These are phyloP conservation scores for Amazona finschi DNA, from an alignment of 2,797 vertebrate species.

Conservation along the genomic window DNA sequence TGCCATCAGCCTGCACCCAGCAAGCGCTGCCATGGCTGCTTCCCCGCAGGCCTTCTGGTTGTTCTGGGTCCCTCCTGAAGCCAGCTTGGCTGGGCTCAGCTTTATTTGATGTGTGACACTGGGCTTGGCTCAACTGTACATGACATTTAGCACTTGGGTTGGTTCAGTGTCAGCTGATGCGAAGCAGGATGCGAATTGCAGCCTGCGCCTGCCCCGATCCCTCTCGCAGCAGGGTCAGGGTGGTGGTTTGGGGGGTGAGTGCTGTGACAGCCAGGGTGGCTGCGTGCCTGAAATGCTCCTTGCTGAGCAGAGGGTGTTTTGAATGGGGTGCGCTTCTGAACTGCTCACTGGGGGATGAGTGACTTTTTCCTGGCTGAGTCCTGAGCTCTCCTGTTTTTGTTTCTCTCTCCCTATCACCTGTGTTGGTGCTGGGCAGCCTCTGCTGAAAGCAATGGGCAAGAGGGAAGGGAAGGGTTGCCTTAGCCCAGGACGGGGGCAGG, in stretches of 20 bases:
- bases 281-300: background rate
- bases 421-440: background rate
- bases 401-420: background rate
- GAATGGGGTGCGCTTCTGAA: background rate
- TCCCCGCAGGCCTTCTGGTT: accelerated
- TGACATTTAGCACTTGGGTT: background rate
- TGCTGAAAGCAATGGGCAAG: background rate
- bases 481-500: background rate
- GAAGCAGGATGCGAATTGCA: accelerated
- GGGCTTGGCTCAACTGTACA: background rate
- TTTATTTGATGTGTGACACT: background rate
- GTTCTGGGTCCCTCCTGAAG: background rate
- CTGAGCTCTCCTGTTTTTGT: background rate
- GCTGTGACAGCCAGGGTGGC: background rate
- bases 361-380: accelerated
- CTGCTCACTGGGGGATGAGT: background rate
- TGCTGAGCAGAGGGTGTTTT: background rate
- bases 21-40: background rate
- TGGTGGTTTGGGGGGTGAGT: accelerated
- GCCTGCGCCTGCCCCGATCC: accelerated
- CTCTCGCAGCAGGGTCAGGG: accelerated
- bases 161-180: accelerated
- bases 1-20: background rate
- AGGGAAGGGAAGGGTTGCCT: background rate
- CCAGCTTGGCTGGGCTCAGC: background rate